These are phyloP conservation scores for human (Homo sapiens) DNA, from an alignment of 2,113 vertebrate genomes.

Conservation along the genomic window DNA sequence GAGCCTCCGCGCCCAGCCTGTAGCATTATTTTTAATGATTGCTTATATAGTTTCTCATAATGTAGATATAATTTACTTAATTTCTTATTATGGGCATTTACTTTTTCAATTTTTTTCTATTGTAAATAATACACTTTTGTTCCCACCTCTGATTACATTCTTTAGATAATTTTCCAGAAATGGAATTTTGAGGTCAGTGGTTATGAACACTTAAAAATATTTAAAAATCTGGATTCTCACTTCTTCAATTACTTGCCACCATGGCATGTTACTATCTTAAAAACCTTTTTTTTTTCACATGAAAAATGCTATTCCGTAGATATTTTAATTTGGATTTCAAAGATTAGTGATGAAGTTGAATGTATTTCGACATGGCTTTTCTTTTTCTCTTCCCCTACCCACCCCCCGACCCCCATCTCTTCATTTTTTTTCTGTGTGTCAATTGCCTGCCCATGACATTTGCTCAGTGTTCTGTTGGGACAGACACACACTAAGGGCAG, in stretches of 20 bases:
- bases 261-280: background rate
- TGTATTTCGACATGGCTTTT: background rate
- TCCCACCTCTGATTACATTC: background rate
- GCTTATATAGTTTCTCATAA: background rate
- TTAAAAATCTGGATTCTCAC: background rate
- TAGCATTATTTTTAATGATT: background rate
- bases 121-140: background rate
- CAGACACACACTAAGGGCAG: background rate
- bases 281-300: background rate
- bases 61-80: background rate
- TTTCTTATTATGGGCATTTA: background rate
- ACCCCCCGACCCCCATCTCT: background rate
- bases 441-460: background rate
- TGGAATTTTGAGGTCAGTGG: background rate
- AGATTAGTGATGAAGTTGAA: background rate
- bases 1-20: background rate
- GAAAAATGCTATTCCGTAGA: background rate
- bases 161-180: conserved; percentile 7
- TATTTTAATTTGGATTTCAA: conserved; percentile 24
- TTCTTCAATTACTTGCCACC: background rate
- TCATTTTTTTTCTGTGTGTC: background rate
- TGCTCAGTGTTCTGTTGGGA: background rate
- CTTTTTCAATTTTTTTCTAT: background rate
- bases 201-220: background rate
- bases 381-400: background rate